Base-by-base conservation (phyloP, 1,140 invertebrate genomes). In the Cydia fagiglandana region DNA sequence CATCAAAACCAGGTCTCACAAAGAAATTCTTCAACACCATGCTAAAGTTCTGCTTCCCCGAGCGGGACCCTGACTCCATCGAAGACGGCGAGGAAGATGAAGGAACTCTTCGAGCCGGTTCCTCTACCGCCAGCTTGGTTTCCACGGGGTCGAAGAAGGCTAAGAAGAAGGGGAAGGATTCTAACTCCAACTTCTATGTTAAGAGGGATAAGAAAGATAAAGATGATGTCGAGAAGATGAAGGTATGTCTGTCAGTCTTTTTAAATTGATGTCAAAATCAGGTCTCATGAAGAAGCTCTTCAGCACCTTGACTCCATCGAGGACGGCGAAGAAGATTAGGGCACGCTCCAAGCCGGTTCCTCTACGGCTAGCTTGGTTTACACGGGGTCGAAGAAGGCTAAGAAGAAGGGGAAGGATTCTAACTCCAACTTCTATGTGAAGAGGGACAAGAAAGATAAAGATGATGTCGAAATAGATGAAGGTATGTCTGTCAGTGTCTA, bases 391-490 rank as follows among this genome's bases (percentile, higher is more conserved):
- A 93, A 94, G 85, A 93, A 93, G 76, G 78, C 84, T 30, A 93
- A 90, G 79, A 91, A 89, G 80, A 95, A 94, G 84, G 93, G 93
- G 81, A 94, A 94, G 50, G 94, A 94, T 68, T 96, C 97, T 86
- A 97, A 98, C 84, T 97, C 97, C 0, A 97, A 96, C 83, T 98
- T 98, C 91, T 98, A 98, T 92, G 96, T 98, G 1, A 96, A 96
- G 75, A 96, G 97, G 64, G 96, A 97, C 76, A 95, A 95, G 81
- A 96, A 96, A 85, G 98, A 99, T 89, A 96, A 96, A 84, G 98
- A 99, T 88, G 98, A 99, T 87, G 98, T 99, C 1, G 98, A 99
- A 89, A 99, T n/a, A 98, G 91, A 99, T 99, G 98, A 99, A 98
- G 94, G 96, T 95, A 84, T 80, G 66, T n/a, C 50, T 30, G 30